These are phyloP conservation scores for Steinernema feltiae DNA, from an alignment of 1,140 invertebrate species.

Conservation along the genomic window DNA sequence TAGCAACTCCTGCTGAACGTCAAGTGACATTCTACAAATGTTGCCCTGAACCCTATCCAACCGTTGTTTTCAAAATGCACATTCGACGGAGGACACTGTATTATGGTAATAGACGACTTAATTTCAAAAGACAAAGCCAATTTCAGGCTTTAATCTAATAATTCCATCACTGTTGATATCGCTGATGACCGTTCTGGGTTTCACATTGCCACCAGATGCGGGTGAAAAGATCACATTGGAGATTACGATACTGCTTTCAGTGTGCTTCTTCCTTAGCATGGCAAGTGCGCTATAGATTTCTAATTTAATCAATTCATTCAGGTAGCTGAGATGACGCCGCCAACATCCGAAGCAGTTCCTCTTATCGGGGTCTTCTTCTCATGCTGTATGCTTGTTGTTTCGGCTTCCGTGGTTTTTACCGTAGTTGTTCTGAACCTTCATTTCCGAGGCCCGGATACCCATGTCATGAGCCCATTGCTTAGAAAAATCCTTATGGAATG, in stretches of 20 bases:
- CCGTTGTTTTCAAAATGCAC: slow-evolving; percentile 91
- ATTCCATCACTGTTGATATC: slow-evolving; percentile 96
- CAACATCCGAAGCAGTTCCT: slow-evolving; percentile 90
- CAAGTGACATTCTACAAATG: slow-evolving; percentile 65
- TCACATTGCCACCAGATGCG: slow-evolving; percentile 92
- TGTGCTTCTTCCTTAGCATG: slow-evolving; percentile 58
- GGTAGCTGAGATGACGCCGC: slow-evolving; percentile 80
- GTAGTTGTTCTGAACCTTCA: slow-evolving; percentile 98
- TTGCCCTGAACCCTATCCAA: slow-evolving; percentile 74
- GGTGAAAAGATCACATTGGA: slow-evolving; percentile 96
- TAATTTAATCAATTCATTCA: neutral
- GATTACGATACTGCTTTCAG: slow-evolving; percentile 67
- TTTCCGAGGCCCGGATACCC: slow-evolving; percentile 86
- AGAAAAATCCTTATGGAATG: slow-evolving; percentile 76
- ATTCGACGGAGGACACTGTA: slow-evolving; percentile 92
- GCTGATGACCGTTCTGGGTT: slow-evolving; percentile 93
- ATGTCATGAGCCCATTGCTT: slow-evolving; percentile 90
- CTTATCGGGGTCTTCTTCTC: slow-evolving; percentile 96
- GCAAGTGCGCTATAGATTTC: neutral
- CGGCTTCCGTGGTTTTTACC: slow-evolving; percentile 94
- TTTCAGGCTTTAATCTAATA: slow-evolving; percentile 81
- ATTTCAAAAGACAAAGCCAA: neutral
- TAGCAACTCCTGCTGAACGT: slow-evolving; percentile 86
- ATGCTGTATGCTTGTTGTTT: slow-evolving; percentile 99
- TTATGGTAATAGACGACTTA: slow-evolving; percentile 71